Percentiles rank a stretch among this genome's conserved stretches.
phyloP scores from a whole-genome alignment of 2,888 invertebrate species.

The Eremobia ochroleuca region DNA sequence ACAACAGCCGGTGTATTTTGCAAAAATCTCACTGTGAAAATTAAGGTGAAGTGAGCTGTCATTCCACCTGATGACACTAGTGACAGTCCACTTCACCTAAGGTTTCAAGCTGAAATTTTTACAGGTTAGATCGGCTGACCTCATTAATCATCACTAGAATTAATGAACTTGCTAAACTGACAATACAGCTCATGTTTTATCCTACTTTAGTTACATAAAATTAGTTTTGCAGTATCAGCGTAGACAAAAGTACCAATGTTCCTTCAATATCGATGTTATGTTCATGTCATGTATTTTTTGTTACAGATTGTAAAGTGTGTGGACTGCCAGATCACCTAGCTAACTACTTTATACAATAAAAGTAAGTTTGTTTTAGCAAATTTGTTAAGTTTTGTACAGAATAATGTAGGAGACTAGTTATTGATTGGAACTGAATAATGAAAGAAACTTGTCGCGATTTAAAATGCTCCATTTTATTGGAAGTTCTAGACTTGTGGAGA shows the following conservation, averaged over 20 bases:
- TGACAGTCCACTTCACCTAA: neutral
- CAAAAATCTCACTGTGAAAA: neutral
- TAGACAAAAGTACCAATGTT: neutral
- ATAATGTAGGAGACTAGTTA: neutral
- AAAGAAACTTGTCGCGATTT: neutral
- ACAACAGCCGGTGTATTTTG: neutral
- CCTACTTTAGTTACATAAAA: constrained; percentile 3
- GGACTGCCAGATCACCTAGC: constrained; percentile 62
- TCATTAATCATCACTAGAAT: constrained; percentile 4
- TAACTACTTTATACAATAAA: constrained; percentile 68
- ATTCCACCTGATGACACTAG: neutral
- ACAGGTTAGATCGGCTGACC: neutral
- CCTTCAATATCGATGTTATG: neutral
- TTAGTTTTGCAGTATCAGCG: neutral
- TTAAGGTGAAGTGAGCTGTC: neutral
- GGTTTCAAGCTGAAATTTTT: neutral
- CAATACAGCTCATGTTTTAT: constrained; percentile 1
- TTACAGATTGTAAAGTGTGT: constrained; percentile 70
- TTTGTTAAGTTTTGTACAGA: neutral
- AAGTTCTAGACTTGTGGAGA: neutral
- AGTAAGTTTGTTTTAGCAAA: constrained; percentile 69
- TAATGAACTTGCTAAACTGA: constrained; percentile 2
- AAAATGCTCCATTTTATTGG: no score
- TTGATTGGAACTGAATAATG: neutral
- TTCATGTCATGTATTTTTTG: constrained; percentile 60